A percentile compares a stretch with the other conserved stretches of the same genome.
These are phyloP conservation scores for Micromussa lordhowensis DNA, from an alignment of 92 coral and sea anemone genomes.

Conservation along the genomic window DNA sequence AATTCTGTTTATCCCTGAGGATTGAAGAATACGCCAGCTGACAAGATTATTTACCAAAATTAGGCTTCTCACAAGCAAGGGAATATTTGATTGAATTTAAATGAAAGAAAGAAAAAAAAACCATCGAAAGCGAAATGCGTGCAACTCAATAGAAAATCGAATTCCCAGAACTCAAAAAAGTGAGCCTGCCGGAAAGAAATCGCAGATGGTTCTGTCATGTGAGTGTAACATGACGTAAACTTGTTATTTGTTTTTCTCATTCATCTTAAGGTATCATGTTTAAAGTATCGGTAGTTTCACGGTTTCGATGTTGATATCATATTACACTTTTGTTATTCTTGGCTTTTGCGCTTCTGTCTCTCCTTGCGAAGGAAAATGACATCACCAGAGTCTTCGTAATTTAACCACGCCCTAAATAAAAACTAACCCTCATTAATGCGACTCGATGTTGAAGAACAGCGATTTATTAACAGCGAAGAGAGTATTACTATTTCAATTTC, in stretches of 20 bases:
- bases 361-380: neutral
- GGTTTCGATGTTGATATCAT: neutral
- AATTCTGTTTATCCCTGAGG: neutral
- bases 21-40: neutral
- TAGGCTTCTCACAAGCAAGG: neutral
- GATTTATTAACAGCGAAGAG: neutral
- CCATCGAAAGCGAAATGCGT: neutral
- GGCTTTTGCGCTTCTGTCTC: neutral
- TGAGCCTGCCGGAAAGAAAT: neutral
- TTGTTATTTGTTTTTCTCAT: neutral
- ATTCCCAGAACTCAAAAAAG: neutral
- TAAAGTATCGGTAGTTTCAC: neutral
- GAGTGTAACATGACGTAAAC: neutral
- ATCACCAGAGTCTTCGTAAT: neutral
- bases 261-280: neutral
- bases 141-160: neutral
- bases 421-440: no score
- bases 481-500: no score
- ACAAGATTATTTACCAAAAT: neutral
- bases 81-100: neutral
- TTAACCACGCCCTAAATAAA: neutral
- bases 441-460: neutral
- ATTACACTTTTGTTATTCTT: neutral
- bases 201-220: neutral
- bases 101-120: neutral